A percentile compares a stretch with the other conserved stretches of the same genome.
Conservation (phyloP, 2,888 invertebrate species). For the Altica lythri region DNA sequence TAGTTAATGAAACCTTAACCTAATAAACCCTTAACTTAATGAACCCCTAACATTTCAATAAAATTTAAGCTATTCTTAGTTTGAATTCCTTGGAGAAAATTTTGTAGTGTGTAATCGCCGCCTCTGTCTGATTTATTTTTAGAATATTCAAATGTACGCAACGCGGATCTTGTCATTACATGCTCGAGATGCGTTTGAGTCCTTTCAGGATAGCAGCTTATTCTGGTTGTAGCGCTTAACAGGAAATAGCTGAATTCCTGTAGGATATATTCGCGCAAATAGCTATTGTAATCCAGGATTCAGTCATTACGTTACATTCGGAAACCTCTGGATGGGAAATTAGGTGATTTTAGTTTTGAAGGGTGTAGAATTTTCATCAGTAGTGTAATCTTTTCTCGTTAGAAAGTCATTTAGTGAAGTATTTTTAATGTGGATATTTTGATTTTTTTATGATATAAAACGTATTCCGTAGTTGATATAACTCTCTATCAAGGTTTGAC, state of each 20-base stretch:
- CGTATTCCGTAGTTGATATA: no score
- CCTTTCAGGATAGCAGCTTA: constrained; percentile 1
- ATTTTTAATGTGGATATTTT: no score
- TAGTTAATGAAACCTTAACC: no score
- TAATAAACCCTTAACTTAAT: no score
- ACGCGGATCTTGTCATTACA: constrained; percentile 1
- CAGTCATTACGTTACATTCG: constrained; percentile 29
- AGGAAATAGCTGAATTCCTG: constrained; percentile 37
- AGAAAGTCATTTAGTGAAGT: no score
- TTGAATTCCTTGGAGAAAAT: no score
- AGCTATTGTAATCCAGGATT: constrained; percentile 31
- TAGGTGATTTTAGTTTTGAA: constrained; percentile 17
- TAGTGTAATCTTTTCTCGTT: no score
- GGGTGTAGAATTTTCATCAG: constrained; percentile 8
- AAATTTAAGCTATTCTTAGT: no score
- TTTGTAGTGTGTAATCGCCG: no score
- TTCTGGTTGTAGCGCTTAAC: constrained; percentile 23
- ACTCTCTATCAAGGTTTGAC: no score
- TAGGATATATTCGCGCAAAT: constrained; percentile 33
- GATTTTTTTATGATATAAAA: no score
- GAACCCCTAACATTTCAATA: no score
- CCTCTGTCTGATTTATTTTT: not conserved
- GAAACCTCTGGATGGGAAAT: constrained; percentile 22
- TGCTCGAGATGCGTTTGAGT: constrained; percentile 1
- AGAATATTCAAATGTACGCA: not conserved